Conservation (phyloP, 2,797 vertebrate species). For the Pempheris klunzingeri region DNA sequence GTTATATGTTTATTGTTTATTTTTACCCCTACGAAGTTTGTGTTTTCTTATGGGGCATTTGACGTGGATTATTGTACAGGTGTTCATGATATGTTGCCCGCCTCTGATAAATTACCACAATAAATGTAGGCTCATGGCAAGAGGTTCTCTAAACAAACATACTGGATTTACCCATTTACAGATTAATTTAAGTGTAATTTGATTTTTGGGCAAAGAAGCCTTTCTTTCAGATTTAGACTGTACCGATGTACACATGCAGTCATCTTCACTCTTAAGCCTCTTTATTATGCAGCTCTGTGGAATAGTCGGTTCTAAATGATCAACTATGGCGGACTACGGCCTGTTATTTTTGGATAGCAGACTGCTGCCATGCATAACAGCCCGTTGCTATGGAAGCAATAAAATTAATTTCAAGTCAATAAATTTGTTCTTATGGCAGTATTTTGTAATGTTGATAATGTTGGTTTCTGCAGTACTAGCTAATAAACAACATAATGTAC, state of each 20-base stretch:
- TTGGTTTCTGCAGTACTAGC: no score
- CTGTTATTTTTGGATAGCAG: no score
- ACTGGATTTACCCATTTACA: not conserved
- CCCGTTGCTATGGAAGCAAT: no score
- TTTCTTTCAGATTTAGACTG: not conserved
- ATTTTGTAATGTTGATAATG: no score
- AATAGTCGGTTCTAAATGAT: no score
- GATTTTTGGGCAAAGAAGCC: conserved; percentile 14
- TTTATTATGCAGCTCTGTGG: no score
- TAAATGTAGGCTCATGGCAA: not conserved
- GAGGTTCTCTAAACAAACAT: conserved; percentile 1
- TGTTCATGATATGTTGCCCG: not conserved
- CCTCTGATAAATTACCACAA: not conserved
- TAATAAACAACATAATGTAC: no score
- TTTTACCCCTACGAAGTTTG: no score
- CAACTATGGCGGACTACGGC: no score
- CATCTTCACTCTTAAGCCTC: not conserved
- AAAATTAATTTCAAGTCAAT: no score
- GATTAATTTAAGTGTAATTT: not conserved
- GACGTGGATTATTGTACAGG: not conserved
- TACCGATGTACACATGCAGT: not conserved
- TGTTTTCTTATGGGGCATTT: not conserved
- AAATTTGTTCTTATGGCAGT: no score
- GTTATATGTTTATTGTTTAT: not conserved
- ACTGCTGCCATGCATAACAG: no score